Base-by-base conservation (phyloP, 2,113 vertebrate genomes). In the Pelvicachromis taeniatus region DNA sequence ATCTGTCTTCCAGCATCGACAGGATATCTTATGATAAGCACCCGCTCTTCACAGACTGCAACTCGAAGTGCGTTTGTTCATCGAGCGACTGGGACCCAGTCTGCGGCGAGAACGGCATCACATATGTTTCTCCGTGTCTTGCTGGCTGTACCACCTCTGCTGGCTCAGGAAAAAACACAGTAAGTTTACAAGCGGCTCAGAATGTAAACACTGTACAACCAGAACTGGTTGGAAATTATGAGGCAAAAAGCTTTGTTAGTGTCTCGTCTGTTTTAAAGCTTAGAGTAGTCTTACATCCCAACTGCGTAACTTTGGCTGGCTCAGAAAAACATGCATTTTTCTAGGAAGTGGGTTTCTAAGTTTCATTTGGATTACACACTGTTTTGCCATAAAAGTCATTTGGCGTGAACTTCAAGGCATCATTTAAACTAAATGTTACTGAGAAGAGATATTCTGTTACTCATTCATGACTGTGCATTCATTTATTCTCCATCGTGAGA, bases 41-140 rank as follows among this genome's bases (percentile, higher is more conserved):
- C 63, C 85, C 92, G 1, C 78, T 97, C 3, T 88, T 97, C 73
- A 87, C 94, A 48, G 87, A 78, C 58, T 99, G 97, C 90, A 99
- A 98, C 89, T 81, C 70, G 1, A 65, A 77, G 21, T 99, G 98
- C 78, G 92, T 89, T 54, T 97, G 97, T 85, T 90, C 94, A 1
- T 56, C 77, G 2, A 97, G 94, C 75, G 95, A 93, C 16, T 99
- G 97, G 98, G 97, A 99, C 56, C 98, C 98, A 0, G 96, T 98
- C 78, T 99, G 98, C 68, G 98, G 97, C 3, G 93, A 90, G 65
- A 96, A 98, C 0, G 96, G 96, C 7, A 85, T 99, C 63, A 96
- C 97, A 0, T 99, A 97, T 0, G 92, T 97, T 88, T 98, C 98
- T n/a, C 96, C 97, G 1, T 99, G 98, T 88, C 97, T 99, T 11